Evolutionary conservation across 2,888 invertebrate species (phyloP).

Genomic region (Drosophila emarginata): DNA sequence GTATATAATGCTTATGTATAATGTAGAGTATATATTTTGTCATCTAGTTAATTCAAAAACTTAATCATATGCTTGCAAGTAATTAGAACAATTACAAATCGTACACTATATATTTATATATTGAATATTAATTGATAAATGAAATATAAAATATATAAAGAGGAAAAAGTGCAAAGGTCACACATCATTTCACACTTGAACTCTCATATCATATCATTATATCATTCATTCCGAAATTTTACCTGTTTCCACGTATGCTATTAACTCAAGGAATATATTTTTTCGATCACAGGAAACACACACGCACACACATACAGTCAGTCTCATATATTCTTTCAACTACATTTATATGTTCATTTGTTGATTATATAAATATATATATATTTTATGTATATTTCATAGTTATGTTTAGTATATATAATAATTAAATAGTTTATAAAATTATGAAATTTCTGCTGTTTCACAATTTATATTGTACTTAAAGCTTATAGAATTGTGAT

Average conservation of each 20-base stretch:
- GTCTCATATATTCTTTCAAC: conserved; percentile 46
- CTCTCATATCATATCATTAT: conserved; percentile 16
- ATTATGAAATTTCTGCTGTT: conserved; percentile 33
- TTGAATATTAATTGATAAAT: conserved; percentile 14
- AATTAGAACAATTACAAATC: conserved; percentile 56
- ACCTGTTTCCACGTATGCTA: conserved; percentile 46
- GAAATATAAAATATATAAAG: conserved; percentile 1
- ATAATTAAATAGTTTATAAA: conserved; percentile 24
- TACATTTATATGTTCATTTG: conserved; percentile 46
- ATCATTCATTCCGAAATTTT: conserved; percentile 27
- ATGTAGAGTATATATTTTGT: conserved; percentile 42
- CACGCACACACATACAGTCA: conserved; percentile 36
- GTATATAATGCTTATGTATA: conserved; percentile 16
- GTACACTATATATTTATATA: conserved; percentile 41
- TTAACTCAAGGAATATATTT: conserved; percentile 18
- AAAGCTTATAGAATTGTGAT: conserved; percentile 60
- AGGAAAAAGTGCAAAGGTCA: conserved; percentile 51
- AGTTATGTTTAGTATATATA: conserved; percentile 9
- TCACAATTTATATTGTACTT: conserved; percentile 46
- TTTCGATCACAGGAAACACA: conserved; percentile 1
- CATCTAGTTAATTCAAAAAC: conserved; percentile 35
- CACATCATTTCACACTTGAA: conserved; percentile 8
- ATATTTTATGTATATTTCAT: conserved; percentile 25
- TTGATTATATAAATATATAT: conserved; percentile 25
- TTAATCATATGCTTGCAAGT: conserved; percentile 53